Evolutionary conservation across 2,888 invertebrate genomes (phyloP).

Genomic region (Nipponacmea schrenckii): DNA sequence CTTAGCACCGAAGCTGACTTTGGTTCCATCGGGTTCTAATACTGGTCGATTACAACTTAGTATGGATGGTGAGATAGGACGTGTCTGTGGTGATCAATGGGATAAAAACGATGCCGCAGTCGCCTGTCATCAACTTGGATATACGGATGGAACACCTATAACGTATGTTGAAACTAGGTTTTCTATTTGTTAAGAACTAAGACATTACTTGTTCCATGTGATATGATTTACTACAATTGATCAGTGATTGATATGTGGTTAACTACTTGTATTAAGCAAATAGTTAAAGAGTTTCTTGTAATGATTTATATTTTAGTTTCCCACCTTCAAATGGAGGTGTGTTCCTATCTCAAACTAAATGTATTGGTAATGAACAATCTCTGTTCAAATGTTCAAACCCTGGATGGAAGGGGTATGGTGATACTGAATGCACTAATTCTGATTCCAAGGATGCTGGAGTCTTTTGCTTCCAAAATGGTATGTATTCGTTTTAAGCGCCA

Average conservation of each 20-base stretch:
- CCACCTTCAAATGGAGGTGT: constrained; percentile 26
- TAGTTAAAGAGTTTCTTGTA: no score
- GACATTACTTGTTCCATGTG: no score
- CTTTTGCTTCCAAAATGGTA: constrained; percentile 47
- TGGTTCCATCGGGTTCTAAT: constrained; percentile 34
- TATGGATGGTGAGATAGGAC: constrained; percentile 68
- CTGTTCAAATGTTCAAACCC: constrained; percentile 45
- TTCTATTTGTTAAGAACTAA: neutral
- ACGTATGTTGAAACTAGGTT: constrained; percentile 9
- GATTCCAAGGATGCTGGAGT: constrained; percentile 45
- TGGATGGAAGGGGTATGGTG: constrained; percentile 38
- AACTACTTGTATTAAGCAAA: no score
- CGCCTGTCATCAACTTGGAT: constrained; percentile 59
- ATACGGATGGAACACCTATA: constrained; percentile 58
- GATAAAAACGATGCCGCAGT: constrained; percentile 42
- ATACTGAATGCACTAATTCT: constrained; percentile 27
- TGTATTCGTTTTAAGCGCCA: neutral
- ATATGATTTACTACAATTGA: no score
- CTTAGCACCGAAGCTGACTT: constrained; percentile 39
- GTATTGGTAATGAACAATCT: constrained; percentile 43
- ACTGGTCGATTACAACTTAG: constrained; percentile 73
- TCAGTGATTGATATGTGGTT: no score
- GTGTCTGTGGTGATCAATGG: constrained; percentile 47
- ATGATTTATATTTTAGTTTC: constrained; percentile 33
- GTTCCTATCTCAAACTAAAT: constrained; percentile 43